These are phyloP conservation scores for Phalanger gymnotis DNA, from an alignment of 2,797 vertebrate genomes.

Conservation along the genomic window DNA sequence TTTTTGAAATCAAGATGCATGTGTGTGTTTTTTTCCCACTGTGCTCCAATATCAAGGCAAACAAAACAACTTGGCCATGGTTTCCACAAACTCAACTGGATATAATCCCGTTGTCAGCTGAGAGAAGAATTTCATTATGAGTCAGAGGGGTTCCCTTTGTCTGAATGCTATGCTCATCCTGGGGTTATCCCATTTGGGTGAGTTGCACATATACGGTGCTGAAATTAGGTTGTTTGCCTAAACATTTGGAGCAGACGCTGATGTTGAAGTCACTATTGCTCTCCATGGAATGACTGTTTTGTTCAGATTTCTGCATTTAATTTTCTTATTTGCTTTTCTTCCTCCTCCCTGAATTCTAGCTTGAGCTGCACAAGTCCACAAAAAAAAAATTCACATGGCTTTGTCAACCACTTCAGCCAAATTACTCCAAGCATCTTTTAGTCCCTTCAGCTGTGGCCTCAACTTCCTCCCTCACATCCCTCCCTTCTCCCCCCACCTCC, in stretches of 20 bases:
- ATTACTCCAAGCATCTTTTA: slow-evolving; percentile 9
- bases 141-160: neutral
- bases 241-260: slow-evolving; percentile 4
- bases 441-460: neutral
- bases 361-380: slow-evolving; percentile 1
- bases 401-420: slow-evolving; percentile 16
- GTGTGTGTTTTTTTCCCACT: slow-evolving; percentile 1
- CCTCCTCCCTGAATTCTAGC: slow-evolving; percentile 40
- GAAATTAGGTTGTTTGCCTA: slow-evolving; percentile 9
- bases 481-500: neutral
- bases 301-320: slow-evolving; percentile 11
- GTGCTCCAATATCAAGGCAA: neutral
- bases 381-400: slow-evolving; percentile 34
- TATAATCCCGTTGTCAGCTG: neutral
- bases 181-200: neutral
- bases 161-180: neutral
- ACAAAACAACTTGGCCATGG: neutral
- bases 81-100: slow-evolving; percentile 11
- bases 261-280: neutral
- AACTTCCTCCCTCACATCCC: slow-evolving; percentile 16
- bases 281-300: slow-evolving; percentile 13
- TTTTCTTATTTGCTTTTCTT: slow-evolving; percentile 38
- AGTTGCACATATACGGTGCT: neutral
- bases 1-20: neutral
- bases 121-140: neutral